Evolutionary conservation across 2,888 invertebrate species (phyloP).

Genomic region (Tiliacea citrago): DNA sequence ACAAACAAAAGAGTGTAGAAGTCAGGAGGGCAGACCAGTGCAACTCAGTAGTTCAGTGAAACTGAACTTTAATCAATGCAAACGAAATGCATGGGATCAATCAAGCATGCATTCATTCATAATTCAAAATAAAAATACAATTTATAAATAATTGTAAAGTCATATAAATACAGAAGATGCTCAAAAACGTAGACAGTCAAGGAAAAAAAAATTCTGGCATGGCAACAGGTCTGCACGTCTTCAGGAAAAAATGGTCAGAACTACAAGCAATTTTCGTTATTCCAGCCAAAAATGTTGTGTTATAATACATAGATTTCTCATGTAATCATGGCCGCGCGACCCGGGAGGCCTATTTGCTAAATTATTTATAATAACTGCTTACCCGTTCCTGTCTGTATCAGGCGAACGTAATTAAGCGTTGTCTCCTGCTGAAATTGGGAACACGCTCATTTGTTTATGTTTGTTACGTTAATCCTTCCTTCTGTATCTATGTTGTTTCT

Average conservation of each 20-base stretch:
- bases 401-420: constrained; percentile 78
- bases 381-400: constrained; percentile 76
- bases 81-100: background rate
- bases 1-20: background rate
- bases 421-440: constrained; percentile 73
- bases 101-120: background rate
- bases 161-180: background rate
- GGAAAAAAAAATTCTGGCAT: background rate
- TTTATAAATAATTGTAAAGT: background rate
- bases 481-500: constrained; percentile 32
- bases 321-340: constrained; percentile 58
- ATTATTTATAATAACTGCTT: constrained; percentile 79
- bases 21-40: background rate
- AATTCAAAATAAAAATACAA: background rate
- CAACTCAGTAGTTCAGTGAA: too few relatives aligned
- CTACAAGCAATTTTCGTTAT: constrained; percentile 19
- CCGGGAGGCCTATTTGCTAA: constrained; percentile 71
- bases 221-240: constrained; percentile 40
- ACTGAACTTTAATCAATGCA: background rate
- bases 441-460: constrained; percentile 65
- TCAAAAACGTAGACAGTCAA: too few relatives aligned
- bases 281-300: constrained; percentile 45
- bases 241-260: constrained; percentile 38
- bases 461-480: constrained; percentile 62
- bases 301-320: constrained; percentile 58